A percentile compares a stretch with the other conserved stretches of the same genome.
Conservation (phyloP, 2,888 invertebrate species). For the Monoplex corrugatus region DNA sequence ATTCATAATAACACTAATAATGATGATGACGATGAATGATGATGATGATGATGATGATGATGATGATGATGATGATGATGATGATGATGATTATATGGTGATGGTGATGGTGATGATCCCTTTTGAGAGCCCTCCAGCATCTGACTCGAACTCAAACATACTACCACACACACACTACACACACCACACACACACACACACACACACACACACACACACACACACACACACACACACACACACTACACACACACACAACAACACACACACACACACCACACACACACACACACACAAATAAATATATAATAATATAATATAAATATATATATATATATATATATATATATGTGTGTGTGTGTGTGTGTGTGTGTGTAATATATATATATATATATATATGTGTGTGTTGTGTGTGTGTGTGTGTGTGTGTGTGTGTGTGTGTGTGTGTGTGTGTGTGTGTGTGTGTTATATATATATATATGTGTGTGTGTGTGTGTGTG, state of each 20-base stretch:
- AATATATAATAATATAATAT: no score
- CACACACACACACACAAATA: no score
- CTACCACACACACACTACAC: no score
- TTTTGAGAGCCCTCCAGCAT: no score
- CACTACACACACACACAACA: no score
- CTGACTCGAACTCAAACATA: no score
- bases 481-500: slow-evolving; percentile 2
- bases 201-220: no score
- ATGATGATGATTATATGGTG: not conserved
- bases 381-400: not conserved
- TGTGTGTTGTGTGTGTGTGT: not conserved
- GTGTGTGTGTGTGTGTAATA: not conserved
- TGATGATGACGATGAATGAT: slow-evolving; percentile 15
- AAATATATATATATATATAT: no score
- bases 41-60: not conserved
- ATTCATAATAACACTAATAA: not conserved
- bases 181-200: no score
- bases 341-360: no score
- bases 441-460: not conserved
- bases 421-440: not conserved
- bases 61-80: slow-evolving; percentile 17
- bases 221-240: no score
- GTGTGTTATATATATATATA: not conserved
- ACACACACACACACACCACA: no score
- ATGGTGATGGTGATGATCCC: not conserved